A percentile compares a stretch with the other conserved stretches of the same genome.
These are phyloP conservation scores for Protobothrops mucrosquamatus DNA, from an alignment of 2,113 vertebrate species.

Conservation along the genomic window DNA sequence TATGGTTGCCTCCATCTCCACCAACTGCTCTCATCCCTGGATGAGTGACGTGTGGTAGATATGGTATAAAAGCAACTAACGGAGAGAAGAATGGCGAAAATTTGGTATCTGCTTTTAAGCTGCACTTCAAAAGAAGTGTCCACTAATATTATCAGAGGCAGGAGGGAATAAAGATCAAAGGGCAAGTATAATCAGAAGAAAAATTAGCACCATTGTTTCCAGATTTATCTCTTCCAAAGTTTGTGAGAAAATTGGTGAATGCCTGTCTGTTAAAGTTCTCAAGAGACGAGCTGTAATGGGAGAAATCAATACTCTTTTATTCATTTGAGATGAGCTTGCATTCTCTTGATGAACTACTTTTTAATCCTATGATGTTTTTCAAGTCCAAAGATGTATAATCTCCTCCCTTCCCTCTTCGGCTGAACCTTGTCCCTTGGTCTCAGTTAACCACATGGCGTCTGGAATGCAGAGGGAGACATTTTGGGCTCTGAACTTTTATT, in stretches of 20 bases:
- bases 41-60: not conserved
- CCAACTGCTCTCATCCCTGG: not conserved
- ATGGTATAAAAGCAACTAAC: not conserved
- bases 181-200: slow-evolving; percentile 15
- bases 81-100: not conserved
- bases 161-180: not conserved
- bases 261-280: not conserved
- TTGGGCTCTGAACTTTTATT: not conserved
- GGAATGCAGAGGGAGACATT: not conserved
- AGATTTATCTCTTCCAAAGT: not conserved
- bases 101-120: too few species aligned
- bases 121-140: not conserved
- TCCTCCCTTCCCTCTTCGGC: not conserved
- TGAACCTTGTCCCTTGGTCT: not conserved
- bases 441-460: not conserved
- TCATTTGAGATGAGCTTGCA: not conserved
- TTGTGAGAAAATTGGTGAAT: not conserved
- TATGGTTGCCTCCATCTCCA: not conserved
- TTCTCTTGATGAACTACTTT: not conserved
- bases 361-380: not conserved
- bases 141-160: not conserved
- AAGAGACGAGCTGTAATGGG: not conserved
- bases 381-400: not conserved
- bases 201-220: not conserved
- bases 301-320: slow-evolving; percentile 2